Conservation (phyloP, 1,140 invertebrate genomes). For the Glossosoma conforme region DNA sequence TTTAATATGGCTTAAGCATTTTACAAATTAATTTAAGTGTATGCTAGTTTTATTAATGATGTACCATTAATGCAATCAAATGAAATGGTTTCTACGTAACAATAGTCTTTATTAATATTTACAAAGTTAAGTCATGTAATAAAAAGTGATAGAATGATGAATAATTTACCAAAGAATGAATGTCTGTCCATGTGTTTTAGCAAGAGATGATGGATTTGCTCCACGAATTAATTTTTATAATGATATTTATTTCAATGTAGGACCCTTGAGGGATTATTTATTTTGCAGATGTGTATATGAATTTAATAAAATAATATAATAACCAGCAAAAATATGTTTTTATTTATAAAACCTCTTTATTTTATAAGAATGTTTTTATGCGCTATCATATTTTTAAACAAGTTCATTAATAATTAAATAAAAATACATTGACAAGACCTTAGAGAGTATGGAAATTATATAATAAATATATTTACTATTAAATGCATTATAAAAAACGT, state of each 20-base stretch:
- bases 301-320: conserved; percentile 2
- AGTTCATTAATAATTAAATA: too few species aligned
- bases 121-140: too few species aligned
- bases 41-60: neutral
- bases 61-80: neutral
- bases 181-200: conserved; percentile 6
- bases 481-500: too few species aligned
- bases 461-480: too few species aligned
- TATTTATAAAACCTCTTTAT: too few species aligned
- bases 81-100: neutral
- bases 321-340: neutral
- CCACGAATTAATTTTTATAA: neutral
- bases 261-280: conserved; percentile 1
- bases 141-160: too few species aligned
- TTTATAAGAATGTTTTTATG: too few species aligned
- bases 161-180: conserved; percentile 4
- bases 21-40: neutral
- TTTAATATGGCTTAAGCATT: too few species aligned
- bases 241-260: neutral
- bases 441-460: too few species aligned
- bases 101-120: too few species aligned
- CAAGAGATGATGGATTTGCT: neutral
- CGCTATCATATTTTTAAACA: too few species aligned
- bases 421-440: too few species aligned
- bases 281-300: conserved; percentile 2